Percentiles rank a stretch among this genome's conserved stretches.
Evolutionary conservation across 2,888 invertebrate genomes (phyloP).

Genomic region (Amiota minor): DNA sequence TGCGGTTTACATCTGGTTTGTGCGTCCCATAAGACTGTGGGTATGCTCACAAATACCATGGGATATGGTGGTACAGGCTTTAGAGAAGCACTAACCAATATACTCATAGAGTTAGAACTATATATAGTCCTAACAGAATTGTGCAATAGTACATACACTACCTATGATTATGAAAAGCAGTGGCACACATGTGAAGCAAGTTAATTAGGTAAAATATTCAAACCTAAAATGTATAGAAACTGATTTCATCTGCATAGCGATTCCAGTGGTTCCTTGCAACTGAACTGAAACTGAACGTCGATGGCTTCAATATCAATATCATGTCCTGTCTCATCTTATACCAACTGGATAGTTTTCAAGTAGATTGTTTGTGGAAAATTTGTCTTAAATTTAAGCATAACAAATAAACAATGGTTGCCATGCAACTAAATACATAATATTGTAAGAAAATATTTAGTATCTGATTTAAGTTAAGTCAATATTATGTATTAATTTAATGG

Average conservation of each 20-base stretch:
- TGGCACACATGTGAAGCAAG: slow-evolving; percentile 66
- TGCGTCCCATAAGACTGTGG: slow-evolving; percentile 77
- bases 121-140: slow-evolving; percentile 52
- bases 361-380: too few relatives aligned
- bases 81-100: slow-evolving; percentile 63
- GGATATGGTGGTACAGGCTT: slow-evolving; percentile 77
- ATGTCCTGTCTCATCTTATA: slow-evolving; percentile 62
- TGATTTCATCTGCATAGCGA: slow-evolving; percentile 55
- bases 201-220: slow-evolving; percentile 10
- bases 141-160: slow-evolving; percentile 51
- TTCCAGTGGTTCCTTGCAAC: slow-evolving; percentile 67
- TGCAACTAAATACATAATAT: background rate
- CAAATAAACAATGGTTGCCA: slow-evolving; percentile 4
- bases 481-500: background rate
- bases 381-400: too few relatives aligned
- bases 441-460: background rate
- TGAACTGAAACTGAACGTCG: too few relatives aligned
- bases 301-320: too few relatives aligned
- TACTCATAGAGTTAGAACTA: slow-evolving; percentile 62
- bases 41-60: slow-evolving; percentile 73
- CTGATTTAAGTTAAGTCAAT: background rate
- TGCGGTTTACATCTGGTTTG: slow-evolving; percentile 60
- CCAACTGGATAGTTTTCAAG: slow-evolving; percentile 68
- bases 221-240: background rate
- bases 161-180: slow-evolving; percentile 56